Evolutionary conservation across 2,113 vertebrate genomes (phyloP), one percentile per base, ranked within the genome.

Genomic region (Gobio gobio): DNA sequence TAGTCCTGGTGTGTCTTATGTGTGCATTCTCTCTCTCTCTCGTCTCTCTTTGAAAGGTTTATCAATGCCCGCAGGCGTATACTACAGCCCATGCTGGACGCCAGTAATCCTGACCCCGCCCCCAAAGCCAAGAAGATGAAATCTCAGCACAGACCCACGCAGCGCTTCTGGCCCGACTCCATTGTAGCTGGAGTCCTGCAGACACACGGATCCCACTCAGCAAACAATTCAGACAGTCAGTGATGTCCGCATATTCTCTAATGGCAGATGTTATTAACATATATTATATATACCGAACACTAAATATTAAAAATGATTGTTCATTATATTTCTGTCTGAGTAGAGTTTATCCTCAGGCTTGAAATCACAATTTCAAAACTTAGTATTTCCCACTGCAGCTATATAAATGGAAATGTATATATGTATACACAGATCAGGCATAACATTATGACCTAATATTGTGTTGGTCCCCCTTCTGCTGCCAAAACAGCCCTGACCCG

Each of bases 51-150:
- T 33, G 22, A 8, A 86, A 99, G 98, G 98, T 99, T 99, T 92
- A 99, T 99, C 14, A 99, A 99, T 0, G 98, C 98, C 79, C 96
- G 98, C 12, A 94, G 98, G 82, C 98, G 98, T 82, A 99, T 99
- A 84, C 95, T 99, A 70, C 98, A 99, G 92, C 98, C 98, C 0
- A 99, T 99, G 98, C 92, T 99, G 0, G 98, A 99, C 0, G 97
- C 98, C 93, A 99, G 98, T 93, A 99, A 99, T 91, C 98, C 98
- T 0, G 98, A 99, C 87, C 98, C 98, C 1, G 96, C 97, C 63
- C 97, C 98, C 1, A 99, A 99, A 94, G 96, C 98, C 43, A 99
- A 99, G 97, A 99, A 99, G 91, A 99, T 99, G 93, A 99, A 99
- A 92, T 98, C 98, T 5, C 98, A 99, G 94, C 98, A 99, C 92